Evolutionary conservation across 2,888 invertebrate species (phyloP).

Genomic region (Tetropium fuscum): DNA sequence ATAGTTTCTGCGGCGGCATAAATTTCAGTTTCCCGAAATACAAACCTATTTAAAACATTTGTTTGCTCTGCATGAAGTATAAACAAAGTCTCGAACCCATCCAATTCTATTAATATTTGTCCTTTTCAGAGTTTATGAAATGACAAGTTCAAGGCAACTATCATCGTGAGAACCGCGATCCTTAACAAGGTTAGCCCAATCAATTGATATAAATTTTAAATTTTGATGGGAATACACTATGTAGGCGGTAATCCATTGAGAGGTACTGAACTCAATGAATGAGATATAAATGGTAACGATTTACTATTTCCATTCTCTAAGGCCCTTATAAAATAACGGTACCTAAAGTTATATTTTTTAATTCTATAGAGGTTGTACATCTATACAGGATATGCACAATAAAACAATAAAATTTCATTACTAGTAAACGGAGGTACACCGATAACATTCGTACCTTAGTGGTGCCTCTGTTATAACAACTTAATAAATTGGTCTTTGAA

Average conservation of each 20-base stretch:
- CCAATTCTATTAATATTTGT: neutral
- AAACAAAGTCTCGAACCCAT: neutral
- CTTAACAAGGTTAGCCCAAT: constrained; percentile 14
- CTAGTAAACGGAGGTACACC: neutral
- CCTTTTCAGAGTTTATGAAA: neutral
- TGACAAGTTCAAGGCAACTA: constrained; percentile 13
- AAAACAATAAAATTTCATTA: too few relatives aligned
- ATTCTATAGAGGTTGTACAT: neutral
- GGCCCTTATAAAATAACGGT: too few relatives aligned
- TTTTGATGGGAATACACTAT: neutral
- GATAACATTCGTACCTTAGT: constrained; percentile 8
- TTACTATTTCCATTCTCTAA: neutral
- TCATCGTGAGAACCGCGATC: neutral
- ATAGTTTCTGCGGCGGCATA: too few relatives aligned
- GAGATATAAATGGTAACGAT: neutral
- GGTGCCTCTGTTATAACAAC: constrained; percentile 7
- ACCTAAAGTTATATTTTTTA: too few relatives aligned
- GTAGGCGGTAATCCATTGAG: constrained; percentile 3
- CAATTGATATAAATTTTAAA: constrained; percentile 12
- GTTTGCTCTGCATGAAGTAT: neutral
- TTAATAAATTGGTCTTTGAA: neutral
- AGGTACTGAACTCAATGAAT: constrained; percentile 10
- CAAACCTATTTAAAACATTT: neutral
- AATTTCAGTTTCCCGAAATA: too few relatives aligned
- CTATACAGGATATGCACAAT: neutral